Base-by-base conservation (phyloP, 2,888 invertebrate genomes). In the Patella caerulea region DNA sequence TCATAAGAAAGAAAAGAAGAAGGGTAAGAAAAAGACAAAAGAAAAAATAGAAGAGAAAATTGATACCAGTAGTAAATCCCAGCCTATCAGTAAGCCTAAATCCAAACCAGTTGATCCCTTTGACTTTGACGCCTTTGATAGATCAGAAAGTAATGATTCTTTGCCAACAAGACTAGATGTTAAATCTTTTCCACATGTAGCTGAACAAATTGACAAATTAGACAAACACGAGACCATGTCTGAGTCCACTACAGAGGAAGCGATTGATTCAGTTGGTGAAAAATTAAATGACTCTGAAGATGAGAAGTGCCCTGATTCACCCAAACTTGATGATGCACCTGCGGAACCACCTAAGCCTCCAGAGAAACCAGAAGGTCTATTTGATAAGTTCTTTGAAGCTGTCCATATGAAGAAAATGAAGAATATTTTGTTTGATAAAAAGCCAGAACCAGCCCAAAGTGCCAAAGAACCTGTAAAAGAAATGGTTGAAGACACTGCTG, bases 171-270 rank as follows among this genome's bases (percentile, higher is more conserved):
- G 52, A 15, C n/a, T 19, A 15, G 78, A 74, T 24, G 56, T 56
- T 45, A 52, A 71, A 45, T 19, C 75, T 5, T 59, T 70, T 19
- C 69, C 72, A 54, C 77, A 73, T 45, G 76, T 72, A 5, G 79
- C 80, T 54, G 81, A 81, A 24, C 78, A 79, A 14, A 81, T 82
- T 54, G 81, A 79, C 52, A 75, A 75, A 24, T 71, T 82, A 59
- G 78, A 73, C 15, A 76, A 77, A 14, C 73, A 75, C 7, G 80
- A 82, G 73, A 78, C 74, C 7, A 65, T 65, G 65, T 65, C 65
- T 3, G 65, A 65, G 9, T 65, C 65, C 11, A 65, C 65, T 15
- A 65, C 65, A 19, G 65, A 65, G 24, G 65, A 65, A 65, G 65
- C 65, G 9, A 65, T 65, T 65, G 65, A 65, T 19, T 65, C 65